A percentile compares a stretch with the other conserved stretches of the same genome.
phyloP scores from a whole-genome alignment of 2,113 vertebrate genomes.

The Brachyistius frenatus region DNA sequence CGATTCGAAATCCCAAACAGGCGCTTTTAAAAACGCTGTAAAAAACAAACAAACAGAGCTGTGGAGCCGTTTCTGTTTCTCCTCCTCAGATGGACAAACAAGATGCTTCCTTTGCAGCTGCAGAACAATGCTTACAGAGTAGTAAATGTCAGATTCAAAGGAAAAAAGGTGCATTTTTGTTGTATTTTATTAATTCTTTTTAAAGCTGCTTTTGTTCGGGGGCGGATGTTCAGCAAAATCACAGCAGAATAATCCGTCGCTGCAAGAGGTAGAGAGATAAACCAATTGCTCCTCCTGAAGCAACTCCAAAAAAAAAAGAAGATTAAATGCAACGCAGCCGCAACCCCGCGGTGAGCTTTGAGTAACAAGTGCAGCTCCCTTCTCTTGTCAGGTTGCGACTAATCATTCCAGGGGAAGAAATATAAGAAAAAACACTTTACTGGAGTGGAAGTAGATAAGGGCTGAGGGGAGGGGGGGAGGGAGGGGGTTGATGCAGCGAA shows the following conservation, averaged over 20 bases:
- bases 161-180: background rate
- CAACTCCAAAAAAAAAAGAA: background rate
- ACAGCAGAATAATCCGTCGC: slow-evolving; percentile 29
- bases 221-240: slow-evolving; percentile 3
- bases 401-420: slow-evolving; percentile 26
- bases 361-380: slow-evolving; percentile 30
- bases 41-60: background rate
- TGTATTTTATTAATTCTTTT: background rate
- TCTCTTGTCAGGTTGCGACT: slow-evolving; percentile 29
- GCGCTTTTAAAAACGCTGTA: background rate
- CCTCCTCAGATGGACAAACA: slow-evolving; percentile 9
- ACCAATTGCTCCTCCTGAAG: slow-evolving; percentile 28
- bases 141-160: slow-evolving; percentile 25
- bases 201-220: slow-evolving; percentile 32
- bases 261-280: slow-evolving; percentile 22
- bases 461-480: background rate
- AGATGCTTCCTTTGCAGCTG: slow-evolving; percentile 13
- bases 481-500: slow-evolving; percentile 1
- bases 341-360: slow-evolving; percentile 16
- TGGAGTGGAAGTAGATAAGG: slow-evolving; percentile 37
- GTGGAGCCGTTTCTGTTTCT: slow-evolving; percentile 16
- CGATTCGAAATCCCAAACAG: slow-evolving; percentile 13
- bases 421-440: background rate
- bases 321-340: slow-evolving; percentile 37
- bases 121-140: slow-evolving; percentile 33